Percentiles rank a stretch among this genome's conserved stretches.
Evolutionary conservation across 2,797 vertebrate genomes (phyloP).

Genomic region (Enteromius mattozi): DNA sequence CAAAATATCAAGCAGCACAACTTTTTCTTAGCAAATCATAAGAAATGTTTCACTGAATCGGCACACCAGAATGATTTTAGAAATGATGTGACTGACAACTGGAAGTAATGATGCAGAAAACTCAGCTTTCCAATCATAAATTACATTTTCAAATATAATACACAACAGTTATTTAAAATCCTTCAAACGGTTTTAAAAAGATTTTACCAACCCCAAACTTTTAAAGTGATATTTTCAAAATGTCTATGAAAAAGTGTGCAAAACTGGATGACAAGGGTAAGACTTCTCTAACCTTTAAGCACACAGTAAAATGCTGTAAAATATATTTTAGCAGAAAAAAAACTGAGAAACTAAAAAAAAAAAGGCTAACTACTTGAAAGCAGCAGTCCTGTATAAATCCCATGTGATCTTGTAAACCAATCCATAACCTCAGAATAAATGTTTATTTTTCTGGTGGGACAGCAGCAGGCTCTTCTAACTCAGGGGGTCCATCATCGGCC

Average conservation of each 20-base stretch:
- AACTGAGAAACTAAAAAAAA: neutral
- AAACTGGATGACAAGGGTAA: neutral
- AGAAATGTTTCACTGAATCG: neutral
- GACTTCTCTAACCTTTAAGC: neutral
- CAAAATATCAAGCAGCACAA: neutral
- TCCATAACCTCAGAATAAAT: neutral
- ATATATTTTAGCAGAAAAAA: neutral
- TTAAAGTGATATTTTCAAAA: neutral
- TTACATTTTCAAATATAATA: neutral
- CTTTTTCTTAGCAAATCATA: neutral
- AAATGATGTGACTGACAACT: neutral
- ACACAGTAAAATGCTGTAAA: neutral
- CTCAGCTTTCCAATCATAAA: neutral
- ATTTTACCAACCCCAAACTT: neutral
- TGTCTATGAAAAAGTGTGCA: neutral
- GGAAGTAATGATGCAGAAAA: neutral
- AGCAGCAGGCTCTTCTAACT: constrained; percentile 65
- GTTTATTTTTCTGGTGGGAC: constrained; percentile 49
- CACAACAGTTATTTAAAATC: neutral
- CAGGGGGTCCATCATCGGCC: constrained; percentile 68
- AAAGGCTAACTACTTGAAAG: neutral
- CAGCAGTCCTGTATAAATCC: neutral
- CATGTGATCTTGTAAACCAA: neutral
- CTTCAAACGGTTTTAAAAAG: neutral
- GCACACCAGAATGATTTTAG: neutral